Conservation (phyloP, 2,888 invertebrate genomes). For the Eilema depressum region DNA sequence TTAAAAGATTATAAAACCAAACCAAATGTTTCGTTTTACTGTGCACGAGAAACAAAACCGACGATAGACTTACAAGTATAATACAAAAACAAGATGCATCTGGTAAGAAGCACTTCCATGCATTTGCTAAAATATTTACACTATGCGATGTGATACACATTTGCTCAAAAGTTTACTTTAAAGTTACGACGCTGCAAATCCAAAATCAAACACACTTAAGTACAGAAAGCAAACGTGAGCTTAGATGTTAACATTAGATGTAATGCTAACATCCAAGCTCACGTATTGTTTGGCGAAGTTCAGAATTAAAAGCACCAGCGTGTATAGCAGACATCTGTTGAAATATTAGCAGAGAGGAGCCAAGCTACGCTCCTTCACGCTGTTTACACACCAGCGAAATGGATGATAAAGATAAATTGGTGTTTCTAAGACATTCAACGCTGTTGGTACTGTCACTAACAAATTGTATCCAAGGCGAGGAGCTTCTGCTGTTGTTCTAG, state of each 20-base stretch:
- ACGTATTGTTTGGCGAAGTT: slow-evolving; percentile 70
- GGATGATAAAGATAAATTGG: slow-evolving; percentile 59
- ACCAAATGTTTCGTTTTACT: slow-evolving; percentile 22
- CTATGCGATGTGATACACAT: slow-evolving; percentile 27
- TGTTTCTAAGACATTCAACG: slow-evolving; percentile 49
- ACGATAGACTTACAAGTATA: slow-evolving; percentile 25
- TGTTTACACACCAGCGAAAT: slow-evolving; percentile 42
- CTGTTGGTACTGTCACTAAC: slow-evolving; percentile 30
- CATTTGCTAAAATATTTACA: slow-evolving; percentile 41
- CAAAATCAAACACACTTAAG: slow-evolving; percentile 35
- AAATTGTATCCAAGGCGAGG: slow-evolving; percentile 34
- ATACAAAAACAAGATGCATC: slow-evolving; percentile 35
- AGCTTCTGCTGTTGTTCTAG: slow-evolving; percentile 25
- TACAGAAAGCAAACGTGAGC: slow-evolving; percentile 22
- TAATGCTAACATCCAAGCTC: slow-evolving; percentile 54
- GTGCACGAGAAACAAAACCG: slow-evolving; percentile 13
- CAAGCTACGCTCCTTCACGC: slow-evolving; percentile 36
- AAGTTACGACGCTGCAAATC: slow-evolving; percentile 31
- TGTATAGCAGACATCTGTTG: slow-evolving; percentile 54
- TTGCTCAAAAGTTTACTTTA: slow-evolving; percentile 24
- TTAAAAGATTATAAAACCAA: slow-evolving; percentile 3
- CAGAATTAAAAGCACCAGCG: slow-evolving; percentile 51
- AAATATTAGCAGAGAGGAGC: slow-evolving; percentile 54
- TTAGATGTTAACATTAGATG: too few species aligned
- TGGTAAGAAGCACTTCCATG: slow-evolving; percentile 20